These are phyloP conservation scores for Triops longicaudatus DNA, from an alignment of 1,140 invertebrate species.

Conservation along the genomic window DNA sequence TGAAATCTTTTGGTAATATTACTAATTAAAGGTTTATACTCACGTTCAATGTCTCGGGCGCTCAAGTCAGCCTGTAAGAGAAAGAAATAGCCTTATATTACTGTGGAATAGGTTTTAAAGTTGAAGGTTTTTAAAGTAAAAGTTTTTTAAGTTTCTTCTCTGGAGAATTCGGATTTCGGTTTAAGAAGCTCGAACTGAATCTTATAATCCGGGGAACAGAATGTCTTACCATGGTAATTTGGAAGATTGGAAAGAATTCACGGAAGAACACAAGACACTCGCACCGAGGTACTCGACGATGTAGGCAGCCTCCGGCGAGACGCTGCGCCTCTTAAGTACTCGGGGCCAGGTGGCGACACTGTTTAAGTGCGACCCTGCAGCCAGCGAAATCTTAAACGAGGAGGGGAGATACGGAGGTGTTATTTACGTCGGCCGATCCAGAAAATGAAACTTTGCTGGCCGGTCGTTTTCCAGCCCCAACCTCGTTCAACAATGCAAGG, in stretches of 20 bases:
- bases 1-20: no score
- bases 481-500: not conserved
- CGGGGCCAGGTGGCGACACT: not conserved
- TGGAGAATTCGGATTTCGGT: not conserved
- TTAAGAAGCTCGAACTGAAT: not conserved
- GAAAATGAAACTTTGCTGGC: not conserved
- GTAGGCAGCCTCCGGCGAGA: not conserved
- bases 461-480: not conserved
- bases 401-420: not conserved
- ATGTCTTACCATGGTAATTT: constrained; percentile 22
- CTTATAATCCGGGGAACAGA: not conserved
- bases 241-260: not conserved
- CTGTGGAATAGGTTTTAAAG: not conserved
- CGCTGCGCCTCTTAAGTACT: not conserved
- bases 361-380: not conserved
- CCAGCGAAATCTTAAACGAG: not conserved
- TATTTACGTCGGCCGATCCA: not conserved
- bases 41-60: constrained; percentile 39
- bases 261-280: not conserved
- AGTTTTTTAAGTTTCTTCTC: not conserved
- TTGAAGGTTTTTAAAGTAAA: not conserved
- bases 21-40: constrained; percentile 32
- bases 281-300: not conserved
- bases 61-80: constrained; percentile 37
- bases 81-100: constrained; percentile 9